Evolutionary conservation across 2,888 invertebrate genomes (phyloP), one percentile per base, ranked within the genome.

Genomic region (Megastigmus dorsalis): DNA sequence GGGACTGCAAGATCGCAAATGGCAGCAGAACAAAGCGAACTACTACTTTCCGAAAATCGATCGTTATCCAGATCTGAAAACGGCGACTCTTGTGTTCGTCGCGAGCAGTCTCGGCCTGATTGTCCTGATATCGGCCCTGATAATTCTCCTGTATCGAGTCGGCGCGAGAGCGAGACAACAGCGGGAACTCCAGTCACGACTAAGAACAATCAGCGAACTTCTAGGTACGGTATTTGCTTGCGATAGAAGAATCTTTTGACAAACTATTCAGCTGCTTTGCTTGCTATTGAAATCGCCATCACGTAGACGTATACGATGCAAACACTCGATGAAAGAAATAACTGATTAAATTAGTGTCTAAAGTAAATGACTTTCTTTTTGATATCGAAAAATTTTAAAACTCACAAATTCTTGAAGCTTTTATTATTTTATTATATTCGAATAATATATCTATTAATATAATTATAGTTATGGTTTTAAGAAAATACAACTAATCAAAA

Each of bases 41-140:
- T 93, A 93, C 82, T 92, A 93, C 80, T 94, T 93, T 79, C 93
- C 93, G 0, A 93, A 93, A 88, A 91, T 90, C 73, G 92, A 92
- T 75, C 90, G 90, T 18, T 92, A 92, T 84, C 91, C 92, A 0
- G 92, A 93, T 83, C 83, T 92, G 52, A 92, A 92, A 81, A 92
- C 92, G 0, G 92, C 92, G 0, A 92, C 92, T 0, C 88, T 92
- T 3, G 90, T 92, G 23, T 93, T 93, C 79, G 89, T 93, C 10
- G 89, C 91, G 45, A 92, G 92, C 80, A 92, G 92, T 68, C 84
- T 93, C 75, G 92, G 91, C 26, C 88, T 93, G 54, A 90, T 93
- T 65, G 89, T 91, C 10, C 89, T 93, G 6, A 90, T 93, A 77
- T 90, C 92, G 5, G 91, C 92, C 2, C 89, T 93, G 85, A 91